phyloP scores from a whole-genome alignment of 2,888 invertebrate species.

The Leptodirus hochenwartii region DNA sequence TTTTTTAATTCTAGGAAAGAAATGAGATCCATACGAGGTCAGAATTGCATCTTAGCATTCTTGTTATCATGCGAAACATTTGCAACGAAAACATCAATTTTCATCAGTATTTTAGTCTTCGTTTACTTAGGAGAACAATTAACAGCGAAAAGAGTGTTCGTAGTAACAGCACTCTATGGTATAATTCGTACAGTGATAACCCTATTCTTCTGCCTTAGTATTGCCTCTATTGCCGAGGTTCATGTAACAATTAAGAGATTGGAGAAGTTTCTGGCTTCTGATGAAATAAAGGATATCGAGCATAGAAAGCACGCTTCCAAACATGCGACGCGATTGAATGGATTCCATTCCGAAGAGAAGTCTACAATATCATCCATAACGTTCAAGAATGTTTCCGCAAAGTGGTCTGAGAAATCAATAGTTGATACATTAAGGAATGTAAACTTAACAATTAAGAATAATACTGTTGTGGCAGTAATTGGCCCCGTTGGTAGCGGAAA shows the following conservation, averaged over 20 bases:
- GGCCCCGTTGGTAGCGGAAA: slow-evolving; percentile 57
- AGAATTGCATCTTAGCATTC: slow-evolving; percentile 60
- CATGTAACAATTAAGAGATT: slow-evolving; percentile 56
- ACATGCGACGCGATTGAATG: too few species aligned
- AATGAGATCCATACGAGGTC: slow-evolving; percentile 51
- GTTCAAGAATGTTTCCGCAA: slow-evolving; percentile 43
- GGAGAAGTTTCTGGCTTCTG: slow-evolving; percentile 34
- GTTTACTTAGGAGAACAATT: slow-evolving; percentile 52
- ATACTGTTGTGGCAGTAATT: slow-evolving; percentile 35
- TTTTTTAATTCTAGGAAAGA: slow-evolving; percentile 43
- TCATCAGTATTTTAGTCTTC: slow-evolving; percentile 64
- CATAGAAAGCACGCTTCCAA: slow-evolving; percentile 4
- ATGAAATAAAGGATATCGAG: slow-evolving; percentile 21
- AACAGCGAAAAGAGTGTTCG: slow-evolving; percentile 71
- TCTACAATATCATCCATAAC: slow-evolving; percentile 4
- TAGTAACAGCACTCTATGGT: slow-evolving; percentile 80
- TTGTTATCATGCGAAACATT: slow-evolving; percentile 74
- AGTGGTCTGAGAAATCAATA: slow-evolving; percentile 34
- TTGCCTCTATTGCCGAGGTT: slow-evolving; percentile 66
- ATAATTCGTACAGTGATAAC: slow-evolving; percentile 76
- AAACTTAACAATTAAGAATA: slow-evolving; percentile 24
- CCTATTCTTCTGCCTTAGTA: slow-evolving; percentile 74
- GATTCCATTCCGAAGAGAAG: too few species aligned
- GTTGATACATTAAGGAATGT: slow-evolving; percentile 28
- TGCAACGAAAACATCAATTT: slow-evolving; percentile 71